Conservation (phyloP, 2,888 invertebrate species). For the Callimorpha dominula region DNA sequence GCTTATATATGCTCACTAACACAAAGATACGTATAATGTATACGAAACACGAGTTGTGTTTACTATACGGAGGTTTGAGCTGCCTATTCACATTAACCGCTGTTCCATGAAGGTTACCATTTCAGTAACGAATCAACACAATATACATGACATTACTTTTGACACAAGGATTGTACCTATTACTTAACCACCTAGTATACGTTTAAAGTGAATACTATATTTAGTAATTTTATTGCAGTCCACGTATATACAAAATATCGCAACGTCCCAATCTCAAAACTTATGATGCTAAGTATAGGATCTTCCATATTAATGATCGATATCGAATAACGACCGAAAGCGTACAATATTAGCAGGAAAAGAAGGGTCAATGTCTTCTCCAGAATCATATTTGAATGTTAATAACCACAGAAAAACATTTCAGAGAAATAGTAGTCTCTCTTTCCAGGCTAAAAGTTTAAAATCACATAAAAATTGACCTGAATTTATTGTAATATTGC, state of each 20-base stretch:
- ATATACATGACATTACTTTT: constrained; percentile 20
- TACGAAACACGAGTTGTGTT: constrained; percentile 20
- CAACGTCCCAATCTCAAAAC: background rate
- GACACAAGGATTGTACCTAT: constrained; percentile 29
- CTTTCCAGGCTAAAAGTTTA: constrained; percentile 24
- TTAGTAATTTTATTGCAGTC: background rate
- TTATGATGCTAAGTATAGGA: background rate
- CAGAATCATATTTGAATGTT: constrained; percentile 17
- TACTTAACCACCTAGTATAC: background rate
- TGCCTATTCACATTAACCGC: constrained; percentile 37
- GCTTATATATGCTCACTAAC: constrained; percentile 33
- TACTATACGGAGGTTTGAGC: constrained; percentile 27
- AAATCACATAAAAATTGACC: constrained; percentile 40
- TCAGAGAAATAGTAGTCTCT: constrained; percentile 1
- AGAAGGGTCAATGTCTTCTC: constrained; percentile 44
- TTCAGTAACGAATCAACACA: constrained; percentile 23
- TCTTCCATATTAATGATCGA: background rate
- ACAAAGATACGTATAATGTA: constrained; percentile 28
- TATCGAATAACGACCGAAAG: background rate
- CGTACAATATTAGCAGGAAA: constrained; percentile 31
- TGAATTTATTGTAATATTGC: constrained; percentile 32
- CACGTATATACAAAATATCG: background rate
- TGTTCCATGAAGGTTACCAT: constrained; percentile 39
- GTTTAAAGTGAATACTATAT: background rate
- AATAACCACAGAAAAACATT: constrained; percentile 27